Conservation (phyloP, 92 coral and sea anemone genomes). For the Anthopleura xanthogrammica region DNA sequence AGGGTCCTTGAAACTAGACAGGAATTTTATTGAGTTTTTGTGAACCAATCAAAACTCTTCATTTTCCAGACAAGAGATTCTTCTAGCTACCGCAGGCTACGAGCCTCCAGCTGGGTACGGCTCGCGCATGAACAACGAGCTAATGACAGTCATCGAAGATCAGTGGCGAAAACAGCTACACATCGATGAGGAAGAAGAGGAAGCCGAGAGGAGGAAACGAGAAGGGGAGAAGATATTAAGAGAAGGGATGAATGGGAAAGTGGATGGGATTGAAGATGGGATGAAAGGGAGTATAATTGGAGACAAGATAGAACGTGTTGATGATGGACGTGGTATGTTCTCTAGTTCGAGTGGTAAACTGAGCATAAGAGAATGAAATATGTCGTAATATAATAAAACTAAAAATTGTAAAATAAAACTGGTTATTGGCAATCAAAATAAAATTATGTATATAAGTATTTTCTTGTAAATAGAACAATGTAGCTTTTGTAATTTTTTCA, state of each 20-base stretch:
- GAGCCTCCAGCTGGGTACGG: slow-evolving; percentile 78
- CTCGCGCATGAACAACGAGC: slow-evolving; percentile 76
- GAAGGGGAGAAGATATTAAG: slow-evolving; percentile 49
- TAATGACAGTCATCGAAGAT: slow-evolving; percentile 79
- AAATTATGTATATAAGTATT: neutral
- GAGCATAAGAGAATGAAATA: neutral
- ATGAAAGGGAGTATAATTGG: neutral
- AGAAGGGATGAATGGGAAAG: slow-evolving; percentile 15
- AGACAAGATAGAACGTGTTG: neutral
- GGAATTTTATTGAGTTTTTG: too few relatives aligned
- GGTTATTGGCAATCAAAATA: neutral
- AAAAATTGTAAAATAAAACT: neutral
- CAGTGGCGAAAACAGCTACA: slow-evolving; percentile 97
- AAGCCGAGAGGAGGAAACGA: slow-evolving; percentile 49
- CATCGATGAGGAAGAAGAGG: slow-evolving; percentile 71
- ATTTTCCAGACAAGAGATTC: slow-evolving; percentile 77
- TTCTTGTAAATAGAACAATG: neutral
- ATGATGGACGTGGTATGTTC: neutral
- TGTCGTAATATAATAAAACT: neutral
- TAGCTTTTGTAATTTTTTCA: neutral
- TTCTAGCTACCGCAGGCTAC: slow-evolving; percentile 75
- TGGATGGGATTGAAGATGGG: slow-evolving; percentile 6
- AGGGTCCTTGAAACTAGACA: too few relatives aligned
- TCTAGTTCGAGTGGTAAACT: neutral
- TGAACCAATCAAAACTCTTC: neutral